These are phyloP conservation scores for Drosophila emarginata DNA, from an alignment of 2,888 invertebrate species.

Conservation along the genomic window DNA sequence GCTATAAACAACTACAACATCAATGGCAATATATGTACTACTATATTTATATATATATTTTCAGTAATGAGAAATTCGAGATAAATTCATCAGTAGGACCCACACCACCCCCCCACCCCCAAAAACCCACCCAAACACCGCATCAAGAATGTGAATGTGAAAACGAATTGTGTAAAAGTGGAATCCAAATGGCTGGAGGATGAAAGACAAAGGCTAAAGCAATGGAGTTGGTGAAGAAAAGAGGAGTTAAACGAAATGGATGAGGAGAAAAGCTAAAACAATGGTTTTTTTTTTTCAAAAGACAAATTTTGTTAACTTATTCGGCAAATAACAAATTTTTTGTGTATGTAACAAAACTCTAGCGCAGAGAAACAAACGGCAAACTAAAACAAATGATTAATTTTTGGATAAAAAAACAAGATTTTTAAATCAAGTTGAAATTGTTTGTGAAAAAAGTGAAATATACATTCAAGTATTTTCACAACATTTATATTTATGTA, in stretches of 20 bases:
- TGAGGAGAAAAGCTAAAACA: slow-evolving; percentile 47
- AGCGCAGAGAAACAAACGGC: slow-evolving; percentile 43
- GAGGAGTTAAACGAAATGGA: slow-evolving; percentile 12
- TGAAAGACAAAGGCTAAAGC: slow-evolving; percentile 21
- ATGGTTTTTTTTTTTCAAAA: slow-evolving; percentile 62
- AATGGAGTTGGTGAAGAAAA: neutral
- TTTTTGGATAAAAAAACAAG: neutral
- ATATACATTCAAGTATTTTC: neutral
- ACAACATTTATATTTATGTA: neutral
- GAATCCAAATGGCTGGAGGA: slow-evolving; percentile 23
- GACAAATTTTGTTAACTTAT: slow-evolving; percentile 63
- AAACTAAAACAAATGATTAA: neutral
- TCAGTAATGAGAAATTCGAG: slow-evolving; percentile 2
- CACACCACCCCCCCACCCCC: neutral
- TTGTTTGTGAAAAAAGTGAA: neutral
- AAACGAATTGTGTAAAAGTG: slow-evolving; percentile 53
- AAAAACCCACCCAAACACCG: neutral
- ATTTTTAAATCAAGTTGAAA: neutral
- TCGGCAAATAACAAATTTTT: slow-evolving; percentile 55
- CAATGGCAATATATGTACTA: neutral
- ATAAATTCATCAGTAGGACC: neutral
- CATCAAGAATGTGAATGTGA: neutral
- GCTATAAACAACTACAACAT: neutral
- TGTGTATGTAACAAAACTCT: slow-evolving; percentile 61
- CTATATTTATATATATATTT: neutral